Evolutionary conservation across 2,797 vertebrate species (phyloP).

Genomic region (Helicolenus hilgendorfi): DNA sequence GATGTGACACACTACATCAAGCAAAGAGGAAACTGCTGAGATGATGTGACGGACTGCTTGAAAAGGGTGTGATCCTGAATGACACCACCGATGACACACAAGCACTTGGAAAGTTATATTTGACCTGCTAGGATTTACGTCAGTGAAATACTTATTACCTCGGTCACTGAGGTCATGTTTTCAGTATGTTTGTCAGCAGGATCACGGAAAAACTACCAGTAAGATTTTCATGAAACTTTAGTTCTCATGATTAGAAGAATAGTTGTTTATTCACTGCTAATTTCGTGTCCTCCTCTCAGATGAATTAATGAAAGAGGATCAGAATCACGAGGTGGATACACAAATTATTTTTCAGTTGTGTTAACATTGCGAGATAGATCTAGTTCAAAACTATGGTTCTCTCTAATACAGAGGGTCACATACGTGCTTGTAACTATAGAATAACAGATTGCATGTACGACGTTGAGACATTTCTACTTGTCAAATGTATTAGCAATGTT

Average conservation of each 20-base stretch:
- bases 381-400: background rate
- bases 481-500: background rate
- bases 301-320: background rate
- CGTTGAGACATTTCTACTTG: background rate
- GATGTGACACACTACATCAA: slow-evolving; percentile 55
- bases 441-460: background rate
- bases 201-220: too few species aligned
- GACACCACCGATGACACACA: slow-evolving; percentile 8
- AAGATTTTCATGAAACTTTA: background rate
- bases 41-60: slow-evolving; percentile 40
- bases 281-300: background rate
- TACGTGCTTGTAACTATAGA: background rate
- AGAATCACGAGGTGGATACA: background rate
- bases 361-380: background rate
- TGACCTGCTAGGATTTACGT: background rate
- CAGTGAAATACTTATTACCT: background rate
- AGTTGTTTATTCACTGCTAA: background rate
- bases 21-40: slow-evolving; percentile 43
- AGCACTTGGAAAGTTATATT: background rate
- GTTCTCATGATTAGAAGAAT: background rate
- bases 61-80: slow-evolving; percentile 35
- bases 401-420: background rate
- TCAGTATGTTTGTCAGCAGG: background rate
- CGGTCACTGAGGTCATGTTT: background rate
- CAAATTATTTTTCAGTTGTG: too few species aligned